Conservation (phyloP, 2,888 invertebrate species). For the Cantharis rufa region DNA sequence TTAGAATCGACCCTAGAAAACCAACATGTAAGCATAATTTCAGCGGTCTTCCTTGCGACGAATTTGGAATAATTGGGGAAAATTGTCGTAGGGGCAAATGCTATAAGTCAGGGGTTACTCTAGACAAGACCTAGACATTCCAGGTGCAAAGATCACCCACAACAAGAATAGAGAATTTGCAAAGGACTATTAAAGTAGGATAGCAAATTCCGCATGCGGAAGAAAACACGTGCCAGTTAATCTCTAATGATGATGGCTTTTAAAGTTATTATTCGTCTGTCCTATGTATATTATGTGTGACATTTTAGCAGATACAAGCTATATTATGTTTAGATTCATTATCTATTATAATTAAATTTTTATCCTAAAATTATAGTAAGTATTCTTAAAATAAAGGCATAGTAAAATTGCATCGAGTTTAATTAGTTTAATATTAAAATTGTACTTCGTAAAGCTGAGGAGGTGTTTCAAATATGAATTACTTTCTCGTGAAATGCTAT, state of each 20-base stretch:
- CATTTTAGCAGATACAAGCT: background rate
- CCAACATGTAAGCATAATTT: background rate
- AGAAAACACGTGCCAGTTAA: constrained; percentile 22
- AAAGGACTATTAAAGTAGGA: constrained; percentile 7
- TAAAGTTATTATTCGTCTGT: background rate
- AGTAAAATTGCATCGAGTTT: too few species aligned
- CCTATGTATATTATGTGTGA: background rate
- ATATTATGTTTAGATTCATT: background rate
- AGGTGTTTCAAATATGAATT: too few species aligned
- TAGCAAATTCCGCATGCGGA: constrained; percentile 5
- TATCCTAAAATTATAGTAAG: background rate
- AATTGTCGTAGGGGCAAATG: constrained; percentile 23
- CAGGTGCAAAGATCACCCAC: constrained; percentile 26
- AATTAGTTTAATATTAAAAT: too few species aligned
- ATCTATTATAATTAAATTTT: background rate
- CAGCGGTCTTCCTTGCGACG: background rate
- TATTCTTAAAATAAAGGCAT: too few species aligned
- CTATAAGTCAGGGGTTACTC: constrained; percentile 34
- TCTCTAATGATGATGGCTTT: constrained; percentile 17
- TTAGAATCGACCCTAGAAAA: background rate
- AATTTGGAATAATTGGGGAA: constrained; percentile 27
- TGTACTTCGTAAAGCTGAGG: too few species aligned
- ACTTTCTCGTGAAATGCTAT: too few species aligned
- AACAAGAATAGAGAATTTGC: constrained; percentile 19
- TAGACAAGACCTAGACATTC: constrained; percentile 35